Evolutionary conservation across 1,140 invertebrate genomes (phyloP).

Genomic region (Telenomus remus): DNA sequence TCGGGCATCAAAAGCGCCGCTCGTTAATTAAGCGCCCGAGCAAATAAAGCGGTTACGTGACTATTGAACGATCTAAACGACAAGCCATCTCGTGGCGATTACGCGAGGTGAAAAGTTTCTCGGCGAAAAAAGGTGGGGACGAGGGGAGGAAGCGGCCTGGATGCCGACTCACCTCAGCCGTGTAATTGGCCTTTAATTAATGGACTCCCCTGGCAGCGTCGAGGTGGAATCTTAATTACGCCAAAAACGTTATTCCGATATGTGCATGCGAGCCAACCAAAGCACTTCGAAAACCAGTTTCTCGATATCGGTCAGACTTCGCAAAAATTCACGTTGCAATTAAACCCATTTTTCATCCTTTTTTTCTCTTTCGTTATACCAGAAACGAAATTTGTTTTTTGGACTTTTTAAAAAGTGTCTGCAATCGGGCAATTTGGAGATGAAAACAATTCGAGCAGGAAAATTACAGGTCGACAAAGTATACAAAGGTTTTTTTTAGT

Average conservation of each 20-base stretch:
- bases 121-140: conserved; percentile 25
- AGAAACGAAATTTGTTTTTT: conserved; percentile 24
- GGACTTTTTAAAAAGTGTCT: too few relatives aligned
- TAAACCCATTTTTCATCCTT: too few relatives aligned
- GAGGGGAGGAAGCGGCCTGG: conserved; percentile 28
- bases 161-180: conserved; percentile 54
- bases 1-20: conserved; percentile 40
- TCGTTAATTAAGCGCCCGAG: conserved; percentile 57
- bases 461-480: conserved; percentile 49
- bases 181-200: conserved; percentile 74
- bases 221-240: conserved; percentile 68
- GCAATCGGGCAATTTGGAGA: too few relatives aligned
- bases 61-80: conserved; percentile 39
- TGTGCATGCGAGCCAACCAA: conserved; percentile 35
- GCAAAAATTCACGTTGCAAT: too few relatives aligned
- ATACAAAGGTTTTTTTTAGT: too few relatives aligned
- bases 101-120: conserved; percentile 37
- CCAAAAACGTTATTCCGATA: conserved; percentile 63
- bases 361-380: conserved; percentile 51
- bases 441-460: conserved; percentile 45
- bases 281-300: conserved; percentile 50
- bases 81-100: conserved; percentile 42
- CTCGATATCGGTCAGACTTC: conserved; percentile 45
- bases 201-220: conserved; percentile 60
- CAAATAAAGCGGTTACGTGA: conserved; percentile 59